Percentiles rank a stretch among this genome's conserved stretches.
Evolutionary conservation across 1,140 invertebrate species (phyloP).

Genomic region (Temnothorax nylanderi): DNA sequence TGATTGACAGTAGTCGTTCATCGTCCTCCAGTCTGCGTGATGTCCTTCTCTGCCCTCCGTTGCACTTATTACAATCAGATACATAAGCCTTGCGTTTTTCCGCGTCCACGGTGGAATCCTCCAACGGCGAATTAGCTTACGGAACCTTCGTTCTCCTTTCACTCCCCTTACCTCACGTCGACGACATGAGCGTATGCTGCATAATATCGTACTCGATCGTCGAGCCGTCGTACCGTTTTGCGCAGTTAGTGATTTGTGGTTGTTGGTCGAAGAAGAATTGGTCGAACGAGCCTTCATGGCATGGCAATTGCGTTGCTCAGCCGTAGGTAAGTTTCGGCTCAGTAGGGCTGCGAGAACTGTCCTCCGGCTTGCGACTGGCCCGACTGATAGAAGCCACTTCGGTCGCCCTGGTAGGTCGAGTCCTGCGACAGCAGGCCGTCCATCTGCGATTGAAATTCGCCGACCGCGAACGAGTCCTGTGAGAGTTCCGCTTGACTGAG

Average conservation of each 20-base stretch:
- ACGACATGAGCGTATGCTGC: conserved; percentile 73
- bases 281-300: conserved; percentile 84
- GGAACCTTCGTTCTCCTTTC: conserved; percentile 54
- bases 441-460: conserved; percentile 97
- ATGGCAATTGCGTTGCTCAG: conserved; percentile 85
- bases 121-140: conserved; percentile 49
- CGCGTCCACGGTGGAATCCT: conserved; percentile 38
- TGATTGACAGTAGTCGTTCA: conserved; percentile 56
- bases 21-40: conserved; percentile 61
- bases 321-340: conserved; percentile 83
- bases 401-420: conserved; percentile 95
- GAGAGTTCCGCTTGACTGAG: conserved; percentile 93
- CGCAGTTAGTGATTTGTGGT: conserved; percentile 83
- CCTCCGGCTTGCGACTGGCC: conserved; percentile 87
- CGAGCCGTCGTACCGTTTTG: conserved; percentile 83
- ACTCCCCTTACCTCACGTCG: conserved; percentile 72
- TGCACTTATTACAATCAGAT: conserved; percentile 60
- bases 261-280: conserved; percentile 84
- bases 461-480: conserved; percentile 94
- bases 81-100: conserved; percentile 26
- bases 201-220: conserved; percentile 78
- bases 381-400: conserved; percentile 89
- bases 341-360: conserved; percentile 88
- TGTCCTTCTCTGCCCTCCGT: conserved; percentile 44
- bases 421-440: conserved; percentile 98